Conservation (phyloP, 2,888 invertebrate species). For the Philonicus albiceps region DNA sequence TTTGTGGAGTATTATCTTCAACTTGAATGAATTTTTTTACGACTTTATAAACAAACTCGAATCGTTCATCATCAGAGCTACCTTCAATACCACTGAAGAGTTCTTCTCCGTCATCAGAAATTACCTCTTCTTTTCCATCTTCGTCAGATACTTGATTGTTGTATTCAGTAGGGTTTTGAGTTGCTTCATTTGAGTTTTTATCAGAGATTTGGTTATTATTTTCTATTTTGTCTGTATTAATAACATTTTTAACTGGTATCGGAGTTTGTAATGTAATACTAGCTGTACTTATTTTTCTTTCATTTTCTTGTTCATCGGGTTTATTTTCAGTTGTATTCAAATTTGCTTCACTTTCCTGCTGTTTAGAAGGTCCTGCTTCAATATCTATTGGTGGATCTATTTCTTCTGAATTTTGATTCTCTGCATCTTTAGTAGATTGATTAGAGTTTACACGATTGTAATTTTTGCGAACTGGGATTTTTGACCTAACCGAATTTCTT, state of each 20-base stretch:
- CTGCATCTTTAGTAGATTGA: conserved; percentile 6
- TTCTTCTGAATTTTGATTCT: not conserved
- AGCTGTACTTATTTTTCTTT: conserved; percentile 41
- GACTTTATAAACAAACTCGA: conserved; percentile 46
- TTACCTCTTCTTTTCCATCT: not conserved
- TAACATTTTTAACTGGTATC: not conserved
- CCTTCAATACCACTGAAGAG: conserved; percentile 56
- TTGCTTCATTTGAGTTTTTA: not conserved
- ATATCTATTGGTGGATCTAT: not conserved
- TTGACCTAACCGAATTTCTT: conserved; percentile 51
- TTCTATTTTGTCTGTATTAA: not conserved
- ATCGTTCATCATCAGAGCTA: conserved; percentile 52
- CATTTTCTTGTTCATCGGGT: not conserved
- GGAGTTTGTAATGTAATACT: conserved; percentile 6
- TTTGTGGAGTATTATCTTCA: not conserved
- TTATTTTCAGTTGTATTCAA: not conserved
- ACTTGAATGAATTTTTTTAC: not conserved
- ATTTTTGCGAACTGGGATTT: conserved; percentile 56
- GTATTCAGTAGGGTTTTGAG: not conserved
- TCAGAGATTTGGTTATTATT: not conserved
- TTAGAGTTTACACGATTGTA: conserved; percentile 51
- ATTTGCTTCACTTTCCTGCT: not conserved
- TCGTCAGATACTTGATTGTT: not conserved
- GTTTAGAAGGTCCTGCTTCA: not conserved
- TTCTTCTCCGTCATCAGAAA: conserved; percentile 53